These are phyloP conservation scores for Pseudorasbora parva DNA, from an alignment of 2,113 vertebrate genomes.

Conservation along the genomic window DNA sequence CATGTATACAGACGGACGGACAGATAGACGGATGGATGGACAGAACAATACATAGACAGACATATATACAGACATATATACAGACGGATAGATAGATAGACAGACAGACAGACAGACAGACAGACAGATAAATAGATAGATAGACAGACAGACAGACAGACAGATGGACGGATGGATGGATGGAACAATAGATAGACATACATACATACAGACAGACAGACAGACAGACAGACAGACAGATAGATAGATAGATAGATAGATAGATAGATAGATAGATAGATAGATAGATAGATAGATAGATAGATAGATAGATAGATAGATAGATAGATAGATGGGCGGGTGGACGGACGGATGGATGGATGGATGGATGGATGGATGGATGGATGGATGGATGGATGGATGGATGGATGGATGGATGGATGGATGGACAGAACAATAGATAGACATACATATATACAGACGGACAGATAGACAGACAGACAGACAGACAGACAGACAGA, in stretches of 20 bases:
- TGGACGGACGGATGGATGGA: neutral
- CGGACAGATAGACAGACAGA: accelerated
- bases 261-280: neutral
- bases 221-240: neutral
- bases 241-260: neutral
- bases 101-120: neutral
- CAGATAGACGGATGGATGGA: accelerated
- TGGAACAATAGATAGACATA: neutral
- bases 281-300: neutral
- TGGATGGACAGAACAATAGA: no score
- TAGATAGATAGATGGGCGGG: neutral
- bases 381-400: neutral
- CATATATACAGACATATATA: neutral
- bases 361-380: no score
- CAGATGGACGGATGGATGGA: neutral
- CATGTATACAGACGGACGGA: accelerated
- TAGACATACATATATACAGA: neutral
- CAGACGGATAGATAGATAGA: neutral
- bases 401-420: neutral
- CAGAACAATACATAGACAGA: no score
- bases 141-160: no score
- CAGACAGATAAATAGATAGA: neutral
- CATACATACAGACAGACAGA: neutral
- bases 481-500: neutral
- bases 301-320: no score